These are phyloP conservation scores for Maniola jurtina DNA, from an alignment of 1,140 invertebrate species.

Conservation along the genomic window DNA sequence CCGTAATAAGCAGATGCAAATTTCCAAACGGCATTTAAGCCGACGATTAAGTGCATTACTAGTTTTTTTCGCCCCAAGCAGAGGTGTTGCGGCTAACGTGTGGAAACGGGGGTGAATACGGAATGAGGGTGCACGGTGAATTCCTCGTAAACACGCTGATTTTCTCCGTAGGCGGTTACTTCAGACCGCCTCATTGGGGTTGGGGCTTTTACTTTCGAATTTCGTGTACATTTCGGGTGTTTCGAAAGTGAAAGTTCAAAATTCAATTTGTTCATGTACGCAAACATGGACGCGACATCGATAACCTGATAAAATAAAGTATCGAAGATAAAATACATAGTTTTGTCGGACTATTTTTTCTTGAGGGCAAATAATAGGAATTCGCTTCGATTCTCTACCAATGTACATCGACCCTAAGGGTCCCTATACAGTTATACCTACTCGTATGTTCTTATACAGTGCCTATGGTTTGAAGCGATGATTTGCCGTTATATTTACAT, in stretches of 20 bases:
- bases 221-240: background rate
- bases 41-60: background rate
- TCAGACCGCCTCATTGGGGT: conserved; percentile 27
- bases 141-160: conserved; percentile 15
- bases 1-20: conserved; percentile 9
- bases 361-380: too few species aligned
- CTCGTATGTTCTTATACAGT: too few species aligned
- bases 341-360: too few species aligned
- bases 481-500: too few species aligned
- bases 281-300: too few species aligned
- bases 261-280: too few species aligned
- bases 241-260: background rate
- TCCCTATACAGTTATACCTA: too few species aligned
- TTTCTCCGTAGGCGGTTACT: conserved; percentile 12
- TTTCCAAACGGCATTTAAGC: conserved; percentile 9
- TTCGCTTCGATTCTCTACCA: too few species aligned
- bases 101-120: conserved; percentile 29
- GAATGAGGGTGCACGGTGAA: conserved; percentile 19
- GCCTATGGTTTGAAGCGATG: too few species aligned
- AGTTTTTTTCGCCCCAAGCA: conserved; percentile 13
- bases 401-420: too few species aligned
- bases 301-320: too few species aligned
- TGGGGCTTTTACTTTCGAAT: background rate
- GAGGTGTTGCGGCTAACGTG: conserved; percentile 27
- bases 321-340: too few species aligned